phyloP scores from a whole-genome alignment of 2,888 invertebrate species.

The Ypsolopha scabrella region DNA sequence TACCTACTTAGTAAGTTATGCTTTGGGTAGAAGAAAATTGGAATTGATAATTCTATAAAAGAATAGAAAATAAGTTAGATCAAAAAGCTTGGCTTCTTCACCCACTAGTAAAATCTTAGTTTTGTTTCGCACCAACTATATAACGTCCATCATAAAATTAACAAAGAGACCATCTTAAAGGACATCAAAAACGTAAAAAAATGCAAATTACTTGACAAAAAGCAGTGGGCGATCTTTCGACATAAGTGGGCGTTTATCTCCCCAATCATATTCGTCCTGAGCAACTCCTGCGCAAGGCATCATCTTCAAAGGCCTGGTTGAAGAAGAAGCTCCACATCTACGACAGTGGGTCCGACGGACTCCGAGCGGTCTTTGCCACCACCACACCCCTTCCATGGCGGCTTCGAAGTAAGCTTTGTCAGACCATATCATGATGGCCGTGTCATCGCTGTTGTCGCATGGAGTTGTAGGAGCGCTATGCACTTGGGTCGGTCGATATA shows the following conservation, averaged over 20 bases:
- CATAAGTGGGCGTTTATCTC: constrained; percentile 24
- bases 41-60: too few species aligned
- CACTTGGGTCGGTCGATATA: constrained; percentile 34
- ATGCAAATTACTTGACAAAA: constrained; percentile 49
- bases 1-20: too few species aligned
- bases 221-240: constrained; percentile 52
- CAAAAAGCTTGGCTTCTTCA: too few species aligned
- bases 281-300: constrained; percentile 35
- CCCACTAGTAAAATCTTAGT: too few species aligned
- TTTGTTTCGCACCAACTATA: too few species aligned
- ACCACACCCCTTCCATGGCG: constrained; percentile 34
- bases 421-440: constrained; percentile 11
- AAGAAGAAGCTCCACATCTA: constrained; percentile 45
- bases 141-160: too few species aligned
- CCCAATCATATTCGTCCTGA: constrained; percentile 16
- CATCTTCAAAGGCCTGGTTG: constrained; percentile 44
- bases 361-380: constrained; percentile 39
- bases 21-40: too few species aligned
- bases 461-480: constrained; percentile 59
- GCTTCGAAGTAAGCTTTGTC: constrained; percentile 33
- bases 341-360: constrained; percentile 39
- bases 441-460: constrained; percentile 39
- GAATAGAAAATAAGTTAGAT: too few species aligned
- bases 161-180: too few species aligned
- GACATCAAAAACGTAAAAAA: too few species aligned